phyloP scores from a whole-genome alignment of 2,888 invertebrate species.

The Ctena decussata region DNA sequence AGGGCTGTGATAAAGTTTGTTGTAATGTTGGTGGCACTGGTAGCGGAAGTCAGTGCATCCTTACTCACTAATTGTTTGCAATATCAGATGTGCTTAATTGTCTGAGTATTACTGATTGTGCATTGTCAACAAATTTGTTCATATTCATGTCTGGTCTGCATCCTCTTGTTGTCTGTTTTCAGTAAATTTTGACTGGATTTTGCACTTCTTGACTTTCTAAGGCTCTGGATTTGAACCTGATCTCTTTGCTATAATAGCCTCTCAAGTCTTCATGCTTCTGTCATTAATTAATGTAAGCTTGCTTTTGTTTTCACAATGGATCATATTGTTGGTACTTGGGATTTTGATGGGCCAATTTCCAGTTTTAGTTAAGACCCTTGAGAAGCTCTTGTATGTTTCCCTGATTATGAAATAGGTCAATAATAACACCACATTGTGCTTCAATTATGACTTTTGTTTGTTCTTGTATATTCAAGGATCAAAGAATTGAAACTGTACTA shows the following conservation, averaged over 20 bases:
- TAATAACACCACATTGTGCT: neutral
- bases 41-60: no score
- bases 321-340: neutral
- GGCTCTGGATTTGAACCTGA: neutral
- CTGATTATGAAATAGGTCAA: constrained; percentile 2
- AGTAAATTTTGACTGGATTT: no score
- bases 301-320: neutral
- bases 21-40: no score
- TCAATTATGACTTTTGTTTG: neutral
- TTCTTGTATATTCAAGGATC: neutral
- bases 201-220: neutral
- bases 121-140: no score
- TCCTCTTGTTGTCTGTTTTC: no score
- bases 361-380: neutral
- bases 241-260: neutral
- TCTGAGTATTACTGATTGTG: no score
- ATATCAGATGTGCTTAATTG: no score
- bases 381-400: neutral
- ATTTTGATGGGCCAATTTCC: neutral
- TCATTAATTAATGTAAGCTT: neutral
- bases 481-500: no score
- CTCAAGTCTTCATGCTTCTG: neutral
- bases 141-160: no score
- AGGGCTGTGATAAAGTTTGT: no score
- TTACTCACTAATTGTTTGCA: no score